phyloP scores from a whole-genome alignment of 2,797 vertebrate genomes.

The Sparidentex hasta region DNA sequence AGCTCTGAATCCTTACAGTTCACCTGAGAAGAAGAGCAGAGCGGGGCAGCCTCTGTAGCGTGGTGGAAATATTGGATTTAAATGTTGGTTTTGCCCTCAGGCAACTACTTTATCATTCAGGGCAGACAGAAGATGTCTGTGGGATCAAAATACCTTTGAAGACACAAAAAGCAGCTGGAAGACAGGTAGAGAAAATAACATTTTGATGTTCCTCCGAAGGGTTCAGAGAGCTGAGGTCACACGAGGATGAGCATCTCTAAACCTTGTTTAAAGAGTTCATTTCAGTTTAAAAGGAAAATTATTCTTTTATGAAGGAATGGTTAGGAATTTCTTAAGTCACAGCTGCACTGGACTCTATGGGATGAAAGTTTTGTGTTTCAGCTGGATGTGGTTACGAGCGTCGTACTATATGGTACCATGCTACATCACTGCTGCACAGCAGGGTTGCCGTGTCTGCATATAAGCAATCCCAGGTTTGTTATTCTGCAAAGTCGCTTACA shows the following conservation, averaged over 20 bases:
- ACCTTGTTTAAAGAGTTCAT: not conserved
- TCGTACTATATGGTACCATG: not conserved
- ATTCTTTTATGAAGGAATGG: not conserved
- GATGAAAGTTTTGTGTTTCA: not conserved
- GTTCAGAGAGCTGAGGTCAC: slow-evolving; percentile 10
- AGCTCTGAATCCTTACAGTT: not conserved
- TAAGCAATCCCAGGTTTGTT: too few relatives aligned
- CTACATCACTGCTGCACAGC: not conserved
- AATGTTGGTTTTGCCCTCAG: not conserved
- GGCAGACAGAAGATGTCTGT: slow-evolving; percentile 1
- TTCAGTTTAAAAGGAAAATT: not conserved
- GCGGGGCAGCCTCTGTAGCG: not conserved
- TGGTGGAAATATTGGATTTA: slow-evolving; percentile 9
- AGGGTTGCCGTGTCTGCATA: too few relatives aligned
- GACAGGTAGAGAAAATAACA: slow-evolving; percentile 9
- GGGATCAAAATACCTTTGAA: slow-evolving; percentile 23
- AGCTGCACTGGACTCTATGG: not conserved
- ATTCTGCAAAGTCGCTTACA: too few relatives aligned
- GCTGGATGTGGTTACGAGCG: not conserved
- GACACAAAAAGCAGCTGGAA: not conserved
- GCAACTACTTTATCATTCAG: slow-evolving; percentile 11
- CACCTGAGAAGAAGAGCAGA: slow-evolving; percentile 1
- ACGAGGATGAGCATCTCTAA: not conserved
- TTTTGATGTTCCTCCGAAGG: not conserved
- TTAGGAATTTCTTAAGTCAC: not conserved